Base-by-base conservation (phyloP, 2,888 invertebrate species). In the Ennomos fuscantarius region DNA sequence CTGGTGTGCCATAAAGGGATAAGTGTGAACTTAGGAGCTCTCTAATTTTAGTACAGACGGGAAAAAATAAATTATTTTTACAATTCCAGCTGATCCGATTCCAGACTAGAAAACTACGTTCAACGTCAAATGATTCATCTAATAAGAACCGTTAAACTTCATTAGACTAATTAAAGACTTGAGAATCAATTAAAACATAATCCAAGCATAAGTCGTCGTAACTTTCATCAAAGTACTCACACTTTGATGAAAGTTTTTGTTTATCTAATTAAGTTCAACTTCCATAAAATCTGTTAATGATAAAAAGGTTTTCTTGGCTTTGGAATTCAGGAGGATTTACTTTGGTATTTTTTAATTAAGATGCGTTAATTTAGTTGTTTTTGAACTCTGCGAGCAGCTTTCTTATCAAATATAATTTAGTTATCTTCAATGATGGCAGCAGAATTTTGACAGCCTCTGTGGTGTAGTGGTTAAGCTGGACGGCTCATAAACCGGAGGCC, bases 141-240 rank as follows among this genome's bases (percentile, higher is more conserved):
- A 11, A 42, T n/a, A 8, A 36, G n/a, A 37, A 24, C 9, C 39
- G 11, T 43, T 31, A 11, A 55, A 44, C 36, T 49, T 39, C 24
- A 24, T 24, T 24, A 11, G 35, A 49, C 48, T 48, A 40, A 44
- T 44, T 49, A 31, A 39, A 40, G 49, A 32, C 49, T 50, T 40
- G 45, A 50, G 49, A 55, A 55, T 50, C 49, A 55, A 50, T 55
- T 55, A 50, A 49, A 45, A 45, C 35, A 32, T 50, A 45, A 55
- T 45, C 47, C 35, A 31, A 43, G 47, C 37, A 47, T 8, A 32
- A 33, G 11, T 52, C 44, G 46, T 52, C 24, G 24, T 24, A 24
- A 24, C 24, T n/a, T n/a, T 24, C 24, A 24, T 6, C n/a, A 24
- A 34, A 42, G 36, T 48, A 44, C 48, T 13, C 44, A 49, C 55